Evolutionary conservation across 2,797 vertebrate species (phyloP).

Genomic region (Enteromius mattozi): DNA sequence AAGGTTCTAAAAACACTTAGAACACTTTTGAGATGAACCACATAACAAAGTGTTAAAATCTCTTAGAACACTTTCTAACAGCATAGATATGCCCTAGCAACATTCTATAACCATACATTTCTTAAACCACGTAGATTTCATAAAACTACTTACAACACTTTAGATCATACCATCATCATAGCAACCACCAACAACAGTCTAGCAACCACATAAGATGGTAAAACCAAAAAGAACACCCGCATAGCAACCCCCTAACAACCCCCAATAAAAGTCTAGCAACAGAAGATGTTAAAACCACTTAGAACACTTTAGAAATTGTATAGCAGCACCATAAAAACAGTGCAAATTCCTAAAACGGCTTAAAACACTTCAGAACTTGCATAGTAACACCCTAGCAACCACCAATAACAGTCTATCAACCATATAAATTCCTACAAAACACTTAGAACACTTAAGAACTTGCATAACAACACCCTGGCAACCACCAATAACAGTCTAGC

Average conservation of each 20-base stretch:
- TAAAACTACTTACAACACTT: no score
- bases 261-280: no score
- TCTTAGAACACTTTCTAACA: not conserved
- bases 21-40: not conserved
- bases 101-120: no score
- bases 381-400: not conserved
- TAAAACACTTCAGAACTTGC: not conserved
- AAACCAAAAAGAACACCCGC: not conserved
- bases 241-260: no score
- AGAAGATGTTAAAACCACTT: no score
- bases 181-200: accelerated
- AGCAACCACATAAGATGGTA: not conserved
- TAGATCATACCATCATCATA: not conserved
- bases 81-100: not conserved
- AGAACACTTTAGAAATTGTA: no score
- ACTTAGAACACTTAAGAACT: no score
- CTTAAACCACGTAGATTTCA: no score
- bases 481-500: not conserved
- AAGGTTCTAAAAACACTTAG: not conserved
- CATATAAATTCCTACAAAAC: not conserved
- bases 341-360: no score
- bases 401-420: no score
- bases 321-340: no score
- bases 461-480: not conserved
- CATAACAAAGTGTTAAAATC: not conserved